These are phyloP conservation scores for Ceyx margarethae DNA, from an alignment of 2,113 vertebrate species.

Conservation along the genomic window DNA sequence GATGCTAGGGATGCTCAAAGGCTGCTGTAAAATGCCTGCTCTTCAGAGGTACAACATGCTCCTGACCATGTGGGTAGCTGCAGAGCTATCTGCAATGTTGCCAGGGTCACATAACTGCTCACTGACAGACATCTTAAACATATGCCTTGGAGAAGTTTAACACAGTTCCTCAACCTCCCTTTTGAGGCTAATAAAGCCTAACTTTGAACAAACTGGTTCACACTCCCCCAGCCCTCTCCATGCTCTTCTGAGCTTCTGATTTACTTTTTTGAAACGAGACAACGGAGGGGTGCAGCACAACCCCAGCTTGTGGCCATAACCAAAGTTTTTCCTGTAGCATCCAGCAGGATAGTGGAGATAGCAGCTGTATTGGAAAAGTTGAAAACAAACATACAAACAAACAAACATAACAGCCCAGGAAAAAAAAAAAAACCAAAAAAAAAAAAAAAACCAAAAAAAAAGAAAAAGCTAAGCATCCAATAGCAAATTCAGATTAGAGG, in stretches of 20 bases:
- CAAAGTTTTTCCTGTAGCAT: not conserved
- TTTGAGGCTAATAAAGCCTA: not conserved
- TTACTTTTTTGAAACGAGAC: not conserved
- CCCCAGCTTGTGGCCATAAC: not conserved
- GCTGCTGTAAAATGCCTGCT: not conserved
- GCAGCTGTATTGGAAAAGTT: rapidly evolving
- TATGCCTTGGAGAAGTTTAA: not conserved
- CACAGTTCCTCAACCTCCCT: not conserved
- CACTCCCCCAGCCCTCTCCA: not conserved
- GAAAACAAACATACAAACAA: not conserved
- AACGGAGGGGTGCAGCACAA: not conserved
- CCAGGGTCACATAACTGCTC: not conserved
- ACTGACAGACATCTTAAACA: not conserved
- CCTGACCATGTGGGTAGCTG: not conserved
- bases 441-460: no score
- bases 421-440: not conserved
- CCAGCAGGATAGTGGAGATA: rapidly evolving
- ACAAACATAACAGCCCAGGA: not conserved
- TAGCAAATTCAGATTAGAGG: not conserved
- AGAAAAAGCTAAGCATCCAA: not conserved
- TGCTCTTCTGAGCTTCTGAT: not conserved
- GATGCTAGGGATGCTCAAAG: not conserved
- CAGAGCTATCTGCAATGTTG: rapidly evolving
- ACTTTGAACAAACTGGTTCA: not conserved
- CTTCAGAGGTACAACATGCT: not conserved